Evolutionary conservation across 2,797 vertebrate species (phyloP), one percentile per base, ranked within the genome.

Genomic region (Hippocampus kuda): DNA sequence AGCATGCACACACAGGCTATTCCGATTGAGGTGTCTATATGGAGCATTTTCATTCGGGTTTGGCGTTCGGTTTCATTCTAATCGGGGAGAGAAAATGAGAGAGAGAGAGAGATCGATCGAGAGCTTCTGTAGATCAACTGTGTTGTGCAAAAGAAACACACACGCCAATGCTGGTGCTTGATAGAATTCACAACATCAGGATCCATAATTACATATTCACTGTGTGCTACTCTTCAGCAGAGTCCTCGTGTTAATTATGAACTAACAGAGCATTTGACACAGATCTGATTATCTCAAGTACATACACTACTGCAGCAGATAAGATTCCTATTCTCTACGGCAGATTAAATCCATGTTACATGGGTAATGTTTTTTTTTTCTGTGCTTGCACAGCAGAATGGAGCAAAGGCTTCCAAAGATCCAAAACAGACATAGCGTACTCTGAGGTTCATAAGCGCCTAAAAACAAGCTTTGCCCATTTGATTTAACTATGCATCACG

Each of bases 181-280:
- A 85, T 87, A 74, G 63, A 79, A 79, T 81, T 83, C 74, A 73
- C 76, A 61, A 75, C 68, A 66, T 68, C 65, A 69, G 76, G 76
- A 83, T 79, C 72, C 67, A 75, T 86, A 85, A 89, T 87, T 80
- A 83, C 77, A 84, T 82, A 84, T 89, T 86, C 86, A 72, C 79
- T 30, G 44, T 72, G 71, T 81, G 72, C 73, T 80, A 83, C 86
- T 80, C 73, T 73, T 75, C 69, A 70, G 38, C 71, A 72, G 73
- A 73, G 77, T 74, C 71, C 71, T 79, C 44, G 0, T 82, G 78
- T 80, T 85, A 77, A 84, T 80, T 76, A 77, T 61, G 68, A 78
- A 70, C 74, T 79, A 72, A 71, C 74, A 54, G 70, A 74, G 78
- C 69, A 27, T 74, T 78, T 75, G 71, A 78, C 80, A 77, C 72